A percentile compares a stretch with the other conserved stretches of the same genome.
Conservation (phyloP, 2,797 vertebrate species). For the Agapornis canus region DNA sequence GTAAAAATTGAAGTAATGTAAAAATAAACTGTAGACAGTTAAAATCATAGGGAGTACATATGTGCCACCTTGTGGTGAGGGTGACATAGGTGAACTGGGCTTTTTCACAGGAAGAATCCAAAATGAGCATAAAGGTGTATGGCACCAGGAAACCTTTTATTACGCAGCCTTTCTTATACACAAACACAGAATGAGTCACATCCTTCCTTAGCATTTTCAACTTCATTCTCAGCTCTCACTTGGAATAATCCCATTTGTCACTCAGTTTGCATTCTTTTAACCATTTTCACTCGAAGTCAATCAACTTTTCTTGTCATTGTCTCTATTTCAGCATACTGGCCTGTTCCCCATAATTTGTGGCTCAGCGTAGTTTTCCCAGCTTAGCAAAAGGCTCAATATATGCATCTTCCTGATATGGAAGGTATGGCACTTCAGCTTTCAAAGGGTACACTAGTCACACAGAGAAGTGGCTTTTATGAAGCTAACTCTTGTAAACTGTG, state of each 20-base stretch:
- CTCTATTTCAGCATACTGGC: background rate
- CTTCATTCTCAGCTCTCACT: background rate
- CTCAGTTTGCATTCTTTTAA: background rate
- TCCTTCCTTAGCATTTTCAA: background rate
- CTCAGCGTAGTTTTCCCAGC: background rate
- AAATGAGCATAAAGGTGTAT: background rate
- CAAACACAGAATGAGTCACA: background rate
- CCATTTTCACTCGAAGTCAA: background rate
- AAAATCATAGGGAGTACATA: background rate
- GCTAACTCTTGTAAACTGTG: background rate
- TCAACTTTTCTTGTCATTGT: background rate
- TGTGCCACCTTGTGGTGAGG: slow-evolving; percentile 48
- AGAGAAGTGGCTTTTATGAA: background rate
- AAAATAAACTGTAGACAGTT: background rate
- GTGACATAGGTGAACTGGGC: background rate
- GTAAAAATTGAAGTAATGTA: background rate
- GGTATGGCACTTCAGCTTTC: background rate
- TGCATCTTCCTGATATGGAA: background rate
- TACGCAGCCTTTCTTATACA: background rate
- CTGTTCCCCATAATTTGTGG: background rate
- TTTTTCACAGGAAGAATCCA: background rate
- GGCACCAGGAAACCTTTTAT: background rate
- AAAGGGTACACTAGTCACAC: background rate
- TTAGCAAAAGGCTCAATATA: background rate
- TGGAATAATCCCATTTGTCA: background rate